A percentile compares a stretch with the other conserved stretches of the same genome.
Evolutionary conservation across 2,888 invertebrate genomes (phyloP).

Genomic region (Fragum sueziense): DNA sequence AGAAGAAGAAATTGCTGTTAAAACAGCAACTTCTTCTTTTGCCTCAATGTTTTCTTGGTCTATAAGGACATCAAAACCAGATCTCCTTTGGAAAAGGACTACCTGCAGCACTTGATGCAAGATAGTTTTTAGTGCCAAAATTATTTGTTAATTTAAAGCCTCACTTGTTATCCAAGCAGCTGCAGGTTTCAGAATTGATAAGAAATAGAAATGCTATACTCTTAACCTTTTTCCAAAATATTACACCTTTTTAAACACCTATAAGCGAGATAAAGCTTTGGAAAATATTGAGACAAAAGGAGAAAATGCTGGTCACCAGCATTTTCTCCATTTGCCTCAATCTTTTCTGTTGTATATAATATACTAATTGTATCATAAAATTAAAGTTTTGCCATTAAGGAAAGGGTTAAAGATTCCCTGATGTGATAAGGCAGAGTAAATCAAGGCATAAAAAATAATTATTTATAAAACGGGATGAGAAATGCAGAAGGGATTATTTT

Average conservation of each 20-base stretch:
- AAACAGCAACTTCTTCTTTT: neutral
- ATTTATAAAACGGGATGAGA: constrained; percentile 10
- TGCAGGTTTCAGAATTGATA: neutral
- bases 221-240: no score
- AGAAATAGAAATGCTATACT: constrained; percentile 1
- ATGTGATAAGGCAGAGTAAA: constrained; percentile 2
- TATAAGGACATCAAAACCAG: neutral
- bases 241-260: no score
- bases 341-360: no score
- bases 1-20: neutral
- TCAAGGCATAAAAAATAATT: neutral
- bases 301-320: no score
- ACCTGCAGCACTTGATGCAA: no score
- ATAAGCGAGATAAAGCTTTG: no score
- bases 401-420: constrained; percentile 14
- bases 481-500: constrained; percentile 13
- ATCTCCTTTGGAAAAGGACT: neutral
- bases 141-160: no score
- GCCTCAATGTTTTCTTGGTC: neutral
- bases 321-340: no score
- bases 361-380: no score
- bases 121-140: no score
- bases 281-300: no score
- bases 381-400: no score
- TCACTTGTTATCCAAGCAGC: constrained; percentile 4